Conservation (phyloP, 2,113 vertebrate species). For the Lucifuga dentata region DNA sequence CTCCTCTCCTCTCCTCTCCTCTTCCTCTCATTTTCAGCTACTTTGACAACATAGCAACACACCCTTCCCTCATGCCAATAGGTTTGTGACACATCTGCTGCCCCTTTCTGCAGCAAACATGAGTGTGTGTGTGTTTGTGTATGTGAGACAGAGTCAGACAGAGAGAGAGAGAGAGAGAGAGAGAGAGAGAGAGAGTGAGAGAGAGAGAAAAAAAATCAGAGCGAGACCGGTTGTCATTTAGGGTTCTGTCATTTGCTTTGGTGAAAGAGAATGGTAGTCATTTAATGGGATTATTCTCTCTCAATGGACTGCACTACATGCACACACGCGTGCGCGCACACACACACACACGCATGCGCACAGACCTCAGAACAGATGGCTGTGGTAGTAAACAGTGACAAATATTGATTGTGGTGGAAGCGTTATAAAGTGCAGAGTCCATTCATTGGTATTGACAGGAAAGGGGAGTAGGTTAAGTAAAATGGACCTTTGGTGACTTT, state of each 20-base stretch:
- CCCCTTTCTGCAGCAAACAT: slow-evolving; percentile 16
- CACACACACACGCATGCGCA: slow-evolving; percentile 20
- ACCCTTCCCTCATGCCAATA: not conserved
- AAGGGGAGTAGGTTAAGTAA: slow-evolving; percentile 48
- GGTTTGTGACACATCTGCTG: slow-evolving; percentile 33
- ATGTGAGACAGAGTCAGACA: not conserved
- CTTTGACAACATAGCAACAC: slow-evolving; percentile 5
- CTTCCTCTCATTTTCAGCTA: slow-evolving; percentile 5
- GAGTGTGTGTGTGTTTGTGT: not conserved
- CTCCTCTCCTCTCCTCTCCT: slow-evolving; percentile 9
- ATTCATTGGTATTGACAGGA: slow-evolving; percentile 62
- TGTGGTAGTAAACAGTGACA: slow-evolving; percentile 70
- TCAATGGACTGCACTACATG: slow-evolving; percentile 65
- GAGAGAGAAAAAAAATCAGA: not conserved
- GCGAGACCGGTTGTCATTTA: slow-evolving; percentile 66
- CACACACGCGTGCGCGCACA: slow-evolving; percentile 2
- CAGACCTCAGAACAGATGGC: slow-evolving; percentile 70
- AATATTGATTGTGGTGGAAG: slow-evolving; percentile 53
- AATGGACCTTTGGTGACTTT: slow-evolving; percentile 48
- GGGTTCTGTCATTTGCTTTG: slow-evolving; percentile 38
- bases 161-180: no score
- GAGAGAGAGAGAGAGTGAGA: not conserved
- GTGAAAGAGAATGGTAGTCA: slow-evolving; percentile 66
- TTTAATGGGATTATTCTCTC: slow-evolving; percentile 79
- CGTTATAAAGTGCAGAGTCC: slow-evolving; percentile 61